These are phyloP conservation scores for Tretioscincus oriximinensis DNA, from an alignment of 2,113 vertebrate genomes.

Conservation along the genomic window DNA sequence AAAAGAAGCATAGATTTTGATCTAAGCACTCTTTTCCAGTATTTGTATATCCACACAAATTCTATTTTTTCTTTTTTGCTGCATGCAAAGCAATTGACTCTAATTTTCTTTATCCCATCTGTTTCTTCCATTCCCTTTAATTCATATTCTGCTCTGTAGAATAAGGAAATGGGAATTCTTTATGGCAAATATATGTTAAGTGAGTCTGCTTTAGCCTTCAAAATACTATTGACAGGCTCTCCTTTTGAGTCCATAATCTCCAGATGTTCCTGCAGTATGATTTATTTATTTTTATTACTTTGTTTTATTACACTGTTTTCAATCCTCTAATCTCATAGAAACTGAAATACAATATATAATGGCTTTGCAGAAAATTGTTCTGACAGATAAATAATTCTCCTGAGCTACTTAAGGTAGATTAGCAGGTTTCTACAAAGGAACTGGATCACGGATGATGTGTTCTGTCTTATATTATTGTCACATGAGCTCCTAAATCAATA, in stretches of 20 bases:
- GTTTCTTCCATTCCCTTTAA: background rate
- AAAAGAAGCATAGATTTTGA: too few relatives aligned
- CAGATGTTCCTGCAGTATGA: background rate
- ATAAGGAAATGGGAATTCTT: background rate
- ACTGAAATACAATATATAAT: background rate
- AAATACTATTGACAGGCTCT: background rate
- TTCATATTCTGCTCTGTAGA: background rate
- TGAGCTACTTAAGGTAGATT: background rate
- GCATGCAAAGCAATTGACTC: background rate
- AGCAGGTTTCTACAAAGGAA: background rate
- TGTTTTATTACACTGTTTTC: background rate
- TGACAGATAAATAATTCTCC: background rate
- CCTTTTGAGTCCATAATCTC: background rate
- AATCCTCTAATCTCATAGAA: background rate
- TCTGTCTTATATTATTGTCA: background rate
- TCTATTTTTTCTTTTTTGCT: background rate
- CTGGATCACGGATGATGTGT: background rate
- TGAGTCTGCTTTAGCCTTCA: background rate
- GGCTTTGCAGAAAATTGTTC: background rate
- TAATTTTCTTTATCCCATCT: background rate
- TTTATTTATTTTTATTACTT: background rate
- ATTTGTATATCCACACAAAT: background rate
- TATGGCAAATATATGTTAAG: background rate
- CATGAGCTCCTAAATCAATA: background rate
- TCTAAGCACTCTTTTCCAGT: too few relatives aligned